Conservation (phyloP, 2,797 vertebrate genomes). For the Remorina albescens region DNA sequence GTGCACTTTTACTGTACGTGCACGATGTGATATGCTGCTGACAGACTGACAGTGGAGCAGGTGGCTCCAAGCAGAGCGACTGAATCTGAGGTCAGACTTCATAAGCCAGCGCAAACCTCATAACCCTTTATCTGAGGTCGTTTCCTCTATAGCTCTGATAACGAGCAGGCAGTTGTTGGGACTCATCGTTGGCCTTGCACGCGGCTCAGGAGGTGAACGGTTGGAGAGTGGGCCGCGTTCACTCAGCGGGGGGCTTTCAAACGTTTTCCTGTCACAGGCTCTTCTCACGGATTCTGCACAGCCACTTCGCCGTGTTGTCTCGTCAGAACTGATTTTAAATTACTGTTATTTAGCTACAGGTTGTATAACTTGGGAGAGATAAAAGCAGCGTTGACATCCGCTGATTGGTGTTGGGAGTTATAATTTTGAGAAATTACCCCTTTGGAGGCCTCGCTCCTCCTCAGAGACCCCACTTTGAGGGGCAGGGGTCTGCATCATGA, state of each 20-base stretch:
- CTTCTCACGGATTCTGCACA: too few relatives aligned
- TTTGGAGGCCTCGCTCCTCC: background rate
- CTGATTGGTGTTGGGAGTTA: background rate
- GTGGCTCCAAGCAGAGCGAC: slow-evolving; percentile 1
- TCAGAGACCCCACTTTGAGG: slow-evolving; percentile 6
- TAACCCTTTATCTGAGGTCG: background rate
- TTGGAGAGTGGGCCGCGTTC: slow-evolving; percentile 15
- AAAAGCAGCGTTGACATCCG: background rate
- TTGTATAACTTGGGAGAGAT: background rate
- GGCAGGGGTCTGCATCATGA: background rate
- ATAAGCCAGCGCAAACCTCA: background rate
- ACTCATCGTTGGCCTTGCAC: background rate
- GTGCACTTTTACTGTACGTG: background rate
- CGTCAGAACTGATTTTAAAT: background rate
- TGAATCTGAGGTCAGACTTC: background rate
- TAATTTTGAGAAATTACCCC: background rate
- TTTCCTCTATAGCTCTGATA: background rate
- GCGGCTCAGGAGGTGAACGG: background rate
- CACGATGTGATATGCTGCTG: background rate
- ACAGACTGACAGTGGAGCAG: background rate
- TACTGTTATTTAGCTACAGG: background rate
- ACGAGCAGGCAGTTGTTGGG: background rate
- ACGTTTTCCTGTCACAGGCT: slow-evolving; percentile 17
- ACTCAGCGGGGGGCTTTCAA: slow-evolving; percentile 41
- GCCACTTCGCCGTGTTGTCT: background rate